A percentile compares a stretch with the other conserved stretches of the same genome.
Conservation (phyloP, 92 coral and sea anemone genomes). For the Epizoanthus scotinus region DNA sequence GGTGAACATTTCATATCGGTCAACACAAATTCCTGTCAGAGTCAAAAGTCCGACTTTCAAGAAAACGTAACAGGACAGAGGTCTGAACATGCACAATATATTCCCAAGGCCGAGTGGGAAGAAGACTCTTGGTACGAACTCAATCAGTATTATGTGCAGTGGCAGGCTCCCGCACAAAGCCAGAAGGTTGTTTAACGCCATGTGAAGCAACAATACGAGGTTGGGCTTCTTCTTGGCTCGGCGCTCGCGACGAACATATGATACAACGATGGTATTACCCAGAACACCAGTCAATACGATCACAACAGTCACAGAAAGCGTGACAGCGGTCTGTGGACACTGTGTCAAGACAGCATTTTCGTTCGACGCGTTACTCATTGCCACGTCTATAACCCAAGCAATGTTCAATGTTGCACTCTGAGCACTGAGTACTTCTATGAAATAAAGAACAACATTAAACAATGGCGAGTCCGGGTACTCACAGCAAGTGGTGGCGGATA, state of each 20-base stretch:
- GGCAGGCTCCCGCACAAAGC: constrained; percentile 27
- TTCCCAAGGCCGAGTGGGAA: constrained; percentile 14
- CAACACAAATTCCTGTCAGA: constrained; percentile 28
- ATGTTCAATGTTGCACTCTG: not conserved
- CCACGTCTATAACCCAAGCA: not conserved
- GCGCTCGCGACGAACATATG: constrained; percentile 24
- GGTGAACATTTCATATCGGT: constrained; percentile 33
- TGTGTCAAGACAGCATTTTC: not conserved
- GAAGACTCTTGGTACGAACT: not conserved
- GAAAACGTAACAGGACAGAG: constrained; percentile 20
- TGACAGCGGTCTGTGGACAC: constrained; percentile 26
- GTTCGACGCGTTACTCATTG: constrained; percentile 28
- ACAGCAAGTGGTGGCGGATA: not conserved
- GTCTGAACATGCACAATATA: constrained; percentile 7
- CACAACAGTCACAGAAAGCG: not conserved
- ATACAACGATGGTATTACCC: constrained; percentile 20
- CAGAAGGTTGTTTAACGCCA: constrained; percentile 35
- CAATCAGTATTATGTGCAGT: not conserved
- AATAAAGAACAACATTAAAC: not conserved
- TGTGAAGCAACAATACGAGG: constrained; percentile 15
- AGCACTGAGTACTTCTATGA: not conserved
- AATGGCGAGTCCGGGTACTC: not conserved
- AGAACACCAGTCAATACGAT: constrained; percentile 7
- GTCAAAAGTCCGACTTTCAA: constrained; percentile 34
- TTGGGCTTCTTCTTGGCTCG: constrained; percentile 30